Percentiles rank a stretch among this genome's conserved stretches.
Conservation (phyloP, 2,888 invertebrate species). For the Cryptocheilus praepositus region DNA sequence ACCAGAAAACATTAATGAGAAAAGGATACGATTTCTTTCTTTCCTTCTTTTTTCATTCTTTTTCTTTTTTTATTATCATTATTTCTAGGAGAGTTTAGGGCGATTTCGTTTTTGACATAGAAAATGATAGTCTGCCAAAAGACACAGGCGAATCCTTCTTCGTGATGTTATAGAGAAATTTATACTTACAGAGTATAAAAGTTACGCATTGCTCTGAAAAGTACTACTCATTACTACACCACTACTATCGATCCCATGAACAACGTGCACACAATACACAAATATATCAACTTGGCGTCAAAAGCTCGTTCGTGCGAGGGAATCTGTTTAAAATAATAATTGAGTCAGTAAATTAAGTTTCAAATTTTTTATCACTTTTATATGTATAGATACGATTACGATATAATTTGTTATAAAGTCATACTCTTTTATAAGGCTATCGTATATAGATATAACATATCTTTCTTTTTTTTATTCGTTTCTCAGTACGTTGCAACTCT, state of each 20-base stretch:
- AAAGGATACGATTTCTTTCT: slow-evolving; percentile 6
- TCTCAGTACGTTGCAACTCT: slow-evolving; percentile 30
- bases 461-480: slow-evolving; percentile 12
- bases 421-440: slow-evolving; percentile 9
- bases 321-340: slow-evolving; percentile 11
- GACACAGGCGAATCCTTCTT: background rate
- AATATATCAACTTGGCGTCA: background rate
- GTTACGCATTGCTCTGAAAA: background rate
- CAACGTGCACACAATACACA: slow-evolving; percentile 2
- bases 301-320: background rate
- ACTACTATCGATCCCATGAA: too few species aligned
- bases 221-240: background rate
- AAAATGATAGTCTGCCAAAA: background rate
- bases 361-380: slow-evolving; percentile 16
- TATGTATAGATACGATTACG: slow-evolving; percentile 8
- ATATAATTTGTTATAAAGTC: slow-evolving; percentile 14
- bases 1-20: slow-evolving; percentile 20
- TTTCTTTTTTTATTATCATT: background rate
- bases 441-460: slow-evolving; percentile 6
- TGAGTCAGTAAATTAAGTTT: slow-evolving; percentile 28
- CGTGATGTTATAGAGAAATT: slow-evolving; percentile 3
- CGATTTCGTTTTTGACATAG: slow-evolving; percentile 9
- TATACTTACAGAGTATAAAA: slow-evolving; percentile 9
- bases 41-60: background rate
- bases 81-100: slow-evolving; percentile 10